Evolutionary conservation across 2,888 invertebrate genomes (phyloP).

Genomic region (Ariolimax columbianus): DNA sequence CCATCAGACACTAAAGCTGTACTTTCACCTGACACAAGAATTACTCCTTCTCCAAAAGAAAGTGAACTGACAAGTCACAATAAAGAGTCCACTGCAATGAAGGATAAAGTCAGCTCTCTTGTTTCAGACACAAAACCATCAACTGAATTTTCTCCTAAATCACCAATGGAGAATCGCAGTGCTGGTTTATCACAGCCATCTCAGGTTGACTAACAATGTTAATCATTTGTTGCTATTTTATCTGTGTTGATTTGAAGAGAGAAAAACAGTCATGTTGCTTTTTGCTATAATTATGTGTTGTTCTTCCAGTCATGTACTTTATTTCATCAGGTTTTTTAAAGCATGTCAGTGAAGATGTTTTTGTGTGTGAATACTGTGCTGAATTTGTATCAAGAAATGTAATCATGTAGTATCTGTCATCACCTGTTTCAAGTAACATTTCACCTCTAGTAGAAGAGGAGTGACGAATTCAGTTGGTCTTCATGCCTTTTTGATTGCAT

Average conservation of each 20-base stretch:
- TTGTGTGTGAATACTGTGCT: no score
- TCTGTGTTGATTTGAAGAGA: not conserved
- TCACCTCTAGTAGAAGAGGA: no score
- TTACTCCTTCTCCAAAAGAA: constrained; percentile 45
- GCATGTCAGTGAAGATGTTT: no score
- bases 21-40: constrained; percentile 32
- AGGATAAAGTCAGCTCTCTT: not conserved
- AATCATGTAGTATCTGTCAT: no score
- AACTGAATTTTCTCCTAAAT: constrained; percentile 17
- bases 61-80: constrained; percentile 47
- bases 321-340: no score
- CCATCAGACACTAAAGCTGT: constrained; percentile 44
- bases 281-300: no score
- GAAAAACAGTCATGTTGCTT: not conserved
- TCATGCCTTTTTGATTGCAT: no score
- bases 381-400: no score
- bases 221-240: not conserved
- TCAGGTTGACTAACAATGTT: not conserved
- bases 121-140: not conserved
- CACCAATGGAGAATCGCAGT: not conserved
- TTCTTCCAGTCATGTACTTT: no score
- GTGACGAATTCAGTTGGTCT: no score
- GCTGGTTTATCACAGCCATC: constrained; percentile 1
- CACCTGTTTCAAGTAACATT: no score
- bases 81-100: no score